Conservation (phyloP, 2,888 invertebrate genomes). For the Xylophagus ater region DNA sequence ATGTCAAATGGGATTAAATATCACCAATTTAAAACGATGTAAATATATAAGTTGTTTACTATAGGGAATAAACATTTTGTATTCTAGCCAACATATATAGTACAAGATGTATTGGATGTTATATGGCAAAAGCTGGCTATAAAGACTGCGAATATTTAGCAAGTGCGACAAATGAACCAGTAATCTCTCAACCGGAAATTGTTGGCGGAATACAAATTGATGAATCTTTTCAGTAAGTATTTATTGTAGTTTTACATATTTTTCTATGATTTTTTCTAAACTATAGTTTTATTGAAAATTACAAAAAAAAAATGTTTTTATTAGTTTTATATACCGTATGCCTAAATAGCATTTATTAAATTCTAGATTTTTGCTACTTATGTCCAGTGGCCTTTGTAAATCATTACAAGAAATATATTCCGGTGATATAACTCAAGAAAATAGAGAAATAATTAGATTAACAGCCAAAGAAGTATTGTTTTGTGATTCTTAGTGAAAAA, state of each 20-base stretch:
- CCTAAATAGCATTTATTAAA: too few species aligned
- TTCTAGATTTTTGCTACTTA: constrained; percentile 70
- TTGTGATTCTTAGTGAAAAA: background rate
- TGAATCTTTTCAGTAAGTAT: constrained; percentile 43
- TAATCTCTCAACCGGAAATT: constrained; percentile 73
- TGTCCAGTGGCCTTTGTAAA: constrained; percentile 77
- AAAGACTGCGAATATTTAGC: constrained; percentile 68
- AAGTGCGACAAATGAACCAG: constrained; percentile 61
- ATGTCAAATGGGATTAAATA: constrained; percentile 61
- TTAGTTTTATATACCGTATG: too few species aligned
- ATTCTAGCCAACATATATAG: constrained; percentile 38
- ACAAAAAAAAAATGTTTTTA: too few species aligned
- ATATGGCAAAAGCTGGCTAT: constrained; percentile 74
- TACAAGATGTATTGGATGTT: constrained; percentile 80
- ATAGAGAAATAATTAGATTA: constrained; percentile 67
- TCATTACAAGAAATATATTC: constrained; percentile 69
- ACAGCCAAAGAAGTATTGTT: constrained; percentile 57
- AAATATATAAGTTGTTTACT: background rate
- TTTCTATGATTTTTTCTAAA: too few species aligned
- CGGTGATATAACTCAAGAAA: constrained; percentile 61
- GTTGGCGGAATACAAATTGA: constrained; percentile 70
- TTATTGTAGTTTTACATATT: background rate
- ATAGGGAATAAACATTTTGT: constrained; percentile 8
- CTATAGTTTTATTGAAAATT: too few species aligned
- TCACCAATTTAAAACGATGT: constrained; percentile 40